phyloP scores from a whole-genome alignment of 2,113 vertebrate species.

The Galbula dea region DNA sequence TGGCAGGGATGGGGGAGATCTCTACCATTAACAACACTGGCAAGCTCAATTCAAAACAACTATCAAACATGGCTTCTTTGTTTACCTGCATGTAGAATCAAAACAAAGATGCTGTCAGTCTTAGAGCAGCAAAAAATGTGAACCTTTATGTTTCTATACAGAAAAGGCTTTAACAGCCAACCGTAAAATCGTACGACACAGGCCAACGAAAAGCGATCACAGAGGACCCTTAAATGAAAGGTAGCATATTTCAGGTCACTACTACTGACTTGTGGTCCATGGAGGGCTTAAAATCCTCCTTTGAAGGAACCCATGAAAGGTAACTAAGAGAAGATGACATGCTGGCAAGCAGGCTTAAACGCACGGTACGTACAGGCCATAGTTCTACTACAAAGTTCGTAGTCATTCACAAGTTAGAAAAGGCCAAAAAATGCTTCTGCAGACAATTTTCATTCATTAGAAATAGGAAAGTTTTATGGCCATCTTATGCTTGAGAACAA shows the following conservation, averaged over 20 bases:
- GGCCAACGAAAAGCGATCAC: not conserved
- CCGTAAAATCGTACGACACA: not conserved
- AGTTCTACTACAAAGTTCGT: not conserved
- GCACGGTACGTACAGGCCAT: fast-evolving
- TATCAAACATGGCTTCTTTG: not conserved
- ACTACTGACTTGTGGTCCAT: not conserved
- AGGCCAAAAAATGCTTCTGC: not conserved
- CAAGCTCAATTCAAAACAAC: conserved; percentile 6
- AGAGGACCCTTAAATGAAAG: not conserved
- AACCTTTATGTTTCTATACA: not conserved
- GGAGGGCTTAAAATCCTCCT: not conserved
- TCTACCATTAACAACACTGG: not conserved
- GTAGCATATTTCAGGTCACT: not conserved
- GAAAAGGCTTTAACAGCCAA: not conserved
- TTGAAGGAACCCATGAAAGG: not conserved
- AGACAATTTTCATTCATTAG: not conserved
- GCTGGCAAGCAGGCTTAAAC: not conserved
- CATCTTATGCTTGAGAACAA: not conserved
- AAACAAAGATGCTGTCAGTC: not conserved
- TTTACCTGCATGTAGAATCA: not conserved
- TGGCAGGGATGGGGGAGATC: not conserved
- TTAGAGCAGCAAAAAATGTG: not conserved
- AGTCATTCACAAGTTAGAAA: not conserved
- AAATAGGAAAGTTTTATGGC: not conserved
- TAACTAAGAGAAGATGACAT: fast-evolving